Evolutionary conservation across 2,888 invertebrate genomes (phyloP).

Genomic region (Brachyopa scutellaris): DNA sequence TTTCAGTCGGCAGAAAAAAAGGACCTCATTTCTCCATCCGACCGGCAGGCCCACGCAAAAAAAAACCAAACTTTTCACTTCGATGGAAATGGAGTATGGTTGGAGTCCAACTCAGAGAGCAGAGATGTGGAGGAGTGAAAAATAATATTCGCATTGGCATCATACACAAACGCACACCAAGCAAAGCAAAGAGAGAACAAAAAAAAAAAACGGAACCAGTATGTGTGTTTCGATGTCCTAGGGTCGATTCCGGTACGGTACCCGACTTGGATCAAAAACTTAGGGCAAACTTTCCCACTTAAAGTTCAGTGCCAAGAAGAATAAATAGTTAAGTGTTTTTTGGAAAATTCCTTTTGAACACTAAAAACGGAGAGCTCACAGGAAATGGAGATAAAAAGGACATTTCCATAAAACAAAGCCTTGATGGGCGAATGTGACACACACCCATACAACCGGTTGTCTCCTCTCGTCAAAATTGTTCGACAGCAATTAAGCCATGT

Average conservation of each 20-base stretch:
- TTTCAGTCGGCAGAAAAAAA: slow-evolving; percentile 49
- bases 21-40: slow-evolving; percentile 46
- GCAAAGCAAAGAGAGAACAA: not conserved
- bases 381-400: slow-evolving; percentile 29
- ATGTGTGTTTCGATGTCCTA: slow-evolving; percentile 24
- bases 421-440: slow-evolving; percentile 44
- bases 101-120: not conserved
- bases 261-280: slow-evolving; percentile 56
- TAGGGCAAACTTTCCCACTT: slow-evolving; percentile 40
- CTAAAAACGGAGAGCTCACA: too few species aligned
- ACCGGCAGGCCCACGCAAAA: slow-evolving; percentile 28
- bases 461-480: slow-evolving; percentile 39
- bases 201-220: slow-evolving; percentile 3
- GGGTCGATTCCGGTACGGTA: slow-evolving; percentile 61
- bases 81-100: not conserved
- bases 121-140: not conserved
- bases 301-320: slow-evolving; percentile 61
- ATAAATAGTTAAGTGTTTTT: slow-evolving; percentile 1
- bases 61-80: slow-evolving; percentile 10
- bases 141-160: slow-evolving; percentile 7
- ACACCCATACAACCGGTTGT: slow-evolving; percentile 43
- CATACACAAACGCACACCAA: not conserved
- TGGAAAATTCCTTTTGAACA: not conserved
- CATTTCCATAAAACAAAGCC: slow-evolving; percentile 47
- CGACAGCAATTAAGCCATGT: slow-evolving; percentile 68